Evolutionary conservation across 1,140 invertebrate species (phyloP).

Genomic region (Cydia splendana): DNA sequence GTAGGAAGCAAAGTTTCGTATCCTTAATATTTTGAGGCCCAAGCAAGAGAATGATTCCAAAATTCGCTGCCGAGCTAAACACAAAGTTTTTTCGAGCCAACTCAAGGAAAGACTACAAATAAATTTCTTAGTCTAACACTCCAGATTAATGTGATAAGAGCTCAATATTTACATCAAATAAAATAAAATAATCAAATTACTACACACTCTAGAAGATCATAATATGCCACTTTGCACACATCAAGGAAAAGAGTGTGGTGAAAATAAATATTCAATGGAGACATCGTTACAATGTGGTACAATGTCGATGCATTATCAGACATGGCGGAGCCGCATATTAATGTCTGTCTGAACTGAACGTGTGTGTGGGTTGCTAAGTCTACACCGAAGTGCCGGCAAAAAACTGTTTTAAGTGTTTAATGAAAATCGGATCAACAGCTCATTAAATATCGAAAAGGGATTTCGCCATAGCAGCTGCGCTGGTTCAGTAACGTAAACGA

Average conservation of each 20-base stretch:
- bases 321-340: conserved; percentile 1
- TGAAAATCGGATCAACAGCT: conserved; percentile 11
- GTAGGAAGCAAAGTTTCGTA: too few species aligned
- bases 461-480: background rate
- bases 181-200: too few species aligned
- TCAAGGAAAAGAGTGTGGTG: background rate
- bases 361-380: conserved; percentile 14
- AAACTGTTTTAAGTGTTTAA: background rate
- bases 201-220: too few species aligned
- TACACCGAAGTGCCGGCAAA: background rate
- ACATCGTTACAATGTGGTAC: conserved; percentile 1
- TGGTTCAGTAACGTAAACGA: conserved; percentile 5
- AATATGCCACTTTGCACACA: too few species aligned
- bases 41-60: background rate
- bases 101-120: too few species aligned
- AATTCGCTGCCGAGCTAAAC: background rate
- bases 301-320: conserved; percentile 10
- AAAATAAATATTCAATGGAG: conserved; percentile 7
- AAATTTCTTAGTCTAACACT: too few species aligned
- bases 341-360: background rate
- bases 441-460: conserved; percentile 7
- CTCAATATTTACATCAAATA: too few species aligned
- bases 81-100: too few species aligned
- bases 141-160: too few species aligned
- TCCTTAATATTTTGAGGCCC: too few species aligned